Percentiles rank a stretch among this genome's conserved stretches.
phyloP scores from a whole-genome alignment of 2,888 invertebrate species.

The Ormyrus labotus region DNA sequence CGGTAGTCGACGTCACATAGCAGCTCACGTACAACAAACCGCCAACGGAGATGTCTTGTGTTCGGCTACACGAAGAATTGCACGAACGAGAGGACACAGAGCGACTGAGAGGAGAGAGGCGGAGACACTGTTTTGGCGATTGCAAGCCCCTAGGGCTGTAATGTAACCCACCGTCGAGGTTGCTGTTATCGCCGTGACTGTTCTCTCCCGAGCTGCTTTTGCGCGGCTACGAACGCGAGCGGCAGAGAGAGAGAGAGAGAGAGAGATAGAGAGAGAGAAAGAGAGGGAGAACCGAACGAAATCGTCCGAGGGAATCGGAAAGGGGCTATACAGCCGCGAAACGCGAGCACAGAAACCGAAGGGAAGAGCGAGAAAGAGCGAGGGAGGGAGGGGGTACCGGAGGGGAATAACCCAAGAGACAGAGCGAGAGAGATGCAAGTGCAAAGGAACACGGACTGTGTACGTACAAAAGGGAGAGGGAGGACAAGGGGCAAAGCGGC shows the following conservation, averaged over 20 bases:
- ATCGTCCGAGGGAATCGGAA: neutral
- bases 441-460: slow-evolving; percentile 41
- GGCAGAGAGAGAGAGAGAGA: slow-evolving; percentile 18
- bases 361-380: neutral
- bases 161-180: slow-evolving; percentile 36
- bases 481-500: slow-evolving; percentile 18
- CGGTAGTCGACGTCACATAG: too few relatives aligned
- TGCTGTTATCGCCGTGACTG: slow-evolving; percentile 46
- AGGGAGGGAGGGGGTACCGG: slow-evolving; percentile 45
- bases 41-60: too few relatives aligned
- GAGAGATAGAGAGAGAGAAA: slow-evolving; percentile 29
- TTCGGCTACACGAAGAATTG: too few relatives aligned
- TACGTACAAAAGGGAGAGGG: neutral
- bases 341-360: slow-evolving; percentile 37
- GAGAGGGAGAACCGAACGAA: neutral
- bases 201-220: slow-evolving; percentile 9
- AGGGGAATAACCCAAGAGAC: slow-evolving; percentile 15
- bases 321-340: slow-evolving; percentile 33
- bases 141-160: slow-evolving; percentile 31
- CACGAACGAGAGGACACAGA: too few relatives aligned
- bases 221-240: slow-evolving; percentile 31
- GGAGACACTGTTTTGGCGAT: neutral
- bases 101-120: slow-evolving; percentile 12
- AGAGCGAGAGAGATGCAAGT: slow-evolving; percentile 34
- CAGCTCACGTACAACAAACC: too few relatives aligned